These are phyloP conservation scores for Darevskia nairensis DNA, from an alignment of 2,797 vertebrate species.

Conservation along the genomic window DNA sequence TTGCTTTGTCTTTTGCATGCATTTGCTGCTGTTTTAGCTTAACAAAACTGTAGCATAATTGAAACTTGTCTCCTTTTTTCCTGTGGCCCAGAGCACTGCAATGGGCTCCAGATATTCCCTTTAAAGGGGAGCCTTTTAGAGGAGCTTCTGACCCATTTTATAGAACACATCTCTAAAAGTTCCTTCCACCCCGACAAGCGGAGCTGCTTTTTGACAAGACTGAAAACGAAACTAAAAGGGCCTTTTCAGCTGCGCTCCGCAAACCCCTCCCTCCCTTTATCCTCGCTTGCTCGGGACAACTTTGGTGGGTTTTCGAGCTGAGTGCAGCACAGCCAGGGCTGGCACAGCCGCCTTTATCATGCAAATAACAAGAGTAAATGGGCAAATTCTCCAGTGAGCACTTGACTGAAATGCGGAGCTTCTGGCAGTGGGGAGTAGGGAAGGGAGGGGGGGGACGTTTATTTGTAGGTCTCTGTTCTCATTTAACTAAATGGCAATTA, in stretches of 20 bases:
- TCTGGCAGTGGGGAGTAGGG: constrained; percentile 79
- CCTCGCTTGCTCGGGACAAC: constrained; percentile 29
- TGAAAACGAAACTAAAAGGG: not conserved
- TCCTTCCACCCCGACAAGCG: not conserved
- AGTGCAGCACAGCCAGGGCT: constrained; percentile 38
- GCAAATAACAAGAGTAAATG: constrained; percentile 92
- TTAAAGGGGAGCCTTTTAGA: too few species aligned
- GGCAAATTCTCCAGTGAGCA: constrained; percentile 88
- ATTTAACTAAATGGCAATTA: constrained; percentile 92
- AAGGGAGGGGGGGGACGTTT: constrained; percentile 77
- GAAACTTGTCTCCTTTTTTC: too few species aligned
- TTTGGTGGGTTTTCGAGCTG: constrained; percentile 60
- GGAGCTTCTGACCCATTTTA: too few species aligned
- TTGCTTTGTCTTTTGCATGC: too few species aligned
- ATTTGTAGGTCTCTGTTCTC: constrained; percentile 90
- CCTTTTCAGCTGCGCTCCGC: not conserved
- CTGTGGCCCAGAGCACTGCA: too few species aligned
- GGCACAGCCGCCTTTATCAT: constrained; percentile 88
- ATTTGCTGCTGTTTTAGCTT: too few species aligned
- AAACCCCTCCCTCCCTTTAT: not conserved
- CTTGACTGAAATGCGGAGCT: constrained; percentile 89
- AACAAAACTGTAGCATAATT: too few species aligned
- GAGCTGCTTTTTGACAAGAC: not conserved
- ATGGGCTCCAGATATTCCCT: too few species aligned
- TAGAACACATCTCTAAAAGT: too few species aligned